Evolutionary conservation across 2,113 vertebrate genomes (phyloP).

Genomic region (Sapayoa aenigma): DNA sequence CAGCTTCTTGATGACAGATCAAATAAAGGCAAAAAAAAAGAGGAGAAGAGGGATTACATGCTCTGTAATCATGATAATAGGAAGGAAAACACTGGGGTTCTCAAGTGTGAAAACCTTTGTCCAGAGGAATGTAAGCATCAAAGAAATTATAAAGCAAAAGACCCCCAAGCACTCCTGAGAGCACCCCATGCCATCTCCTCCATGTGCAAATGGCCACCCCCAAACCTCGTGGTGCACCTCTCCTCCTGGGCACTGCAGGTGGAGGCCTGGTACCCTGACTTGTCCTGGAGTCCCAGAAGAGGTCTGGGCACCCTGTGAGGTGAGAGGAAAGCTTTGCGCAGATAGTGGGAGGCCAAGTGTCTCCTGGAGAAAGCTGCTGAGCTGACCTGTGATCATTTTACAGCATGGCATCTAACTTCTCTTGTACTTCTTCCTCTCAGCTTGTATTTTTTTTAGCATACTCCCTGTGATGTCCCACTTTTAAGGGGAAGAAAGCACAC

Average conservation of each 20-base stretch:
- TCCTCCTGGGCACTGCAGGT: neutral
- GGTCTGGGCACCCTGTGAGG: neutral
- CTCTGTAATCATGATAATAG: constrained; percentile 65
- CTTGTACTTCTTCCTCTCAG: neutral
- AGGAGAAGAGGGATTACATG: constrained; percentile 68
- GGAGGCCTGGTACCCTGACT: neutral
- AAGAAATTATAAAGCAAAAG: neutral
- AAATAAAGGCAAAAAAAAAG: constrained; percentile 65
- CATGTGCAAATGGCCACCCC: neutral
- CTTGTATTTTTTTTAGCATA: neutral
- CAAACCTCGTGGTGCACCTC: neutral
- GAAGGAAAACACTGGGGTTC: constrained; percentile 66
- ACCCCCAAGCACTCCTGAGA: neutral
- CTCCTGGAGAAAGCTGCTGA: neutral
- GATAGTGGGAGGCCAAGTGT: accelerated
- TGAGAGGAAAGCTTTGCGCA: accelerated
- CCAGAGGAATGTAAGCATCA: neutral
- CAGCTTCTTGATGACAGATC: constrained; percentile 75
- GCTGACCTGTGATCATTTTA: neutral
- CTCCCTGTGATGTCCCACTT: neutral
- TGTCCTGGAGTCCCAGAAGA: neutral
- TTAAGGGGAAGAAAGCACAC: accelerated
- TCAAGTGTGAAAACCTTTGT: constrained; percentile 55
- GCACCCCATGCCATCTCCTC: neutral
- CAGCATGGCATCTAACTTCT: neutral